Conservation (phyloP, 2,113 vertebrate species). For the Caranx melampygus region DNA sequence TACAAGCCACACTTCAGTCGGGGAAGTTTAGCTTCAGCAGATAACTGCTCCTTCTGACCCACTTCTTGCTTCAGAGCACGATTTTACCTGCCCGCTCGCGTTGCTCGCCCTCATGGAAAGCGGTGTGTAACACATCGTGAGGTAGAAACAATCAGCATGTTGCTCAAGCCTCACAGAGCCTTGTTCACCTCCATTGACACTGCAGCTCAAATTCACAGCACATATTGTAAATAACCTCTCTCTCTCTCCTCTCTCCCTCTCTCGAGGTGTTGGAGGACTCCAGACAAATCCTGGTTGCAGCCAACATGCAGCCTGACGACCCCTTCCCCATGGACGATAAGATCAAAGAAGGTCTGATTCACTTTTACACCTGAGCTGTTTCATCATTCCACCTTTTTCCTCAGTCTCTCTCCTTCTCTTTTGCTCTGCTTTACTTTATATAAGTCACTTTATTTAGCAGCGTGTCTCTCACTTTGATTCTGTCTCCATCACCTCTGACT, state of each 20-base stretch:
- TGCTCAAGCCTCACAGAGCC: no score
- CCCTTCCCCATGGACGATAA: slow-evolving; percentile 96
- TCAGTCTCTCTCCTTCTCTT: slow-evolving; percentile 25
- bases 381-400: background rate
- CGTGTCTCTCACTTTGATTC: slow-evolving; percentile 1
- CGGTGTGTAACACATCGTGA: background rate
- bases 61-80: background rate
- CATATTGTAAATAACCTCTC: background rate
- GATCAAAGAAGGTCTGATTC: slow-evolving; percentile 93
- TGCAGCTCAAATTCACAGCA: background rate
- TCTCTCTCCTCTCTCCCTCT: background rate
- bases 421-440: background rate
- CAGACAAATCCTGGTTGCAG: slow-evolving; percentile 87
- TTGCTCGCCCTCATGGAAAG: background rate
- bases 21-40: background rate
- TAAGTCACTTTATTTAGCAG: slow-evolving; percentile 10
- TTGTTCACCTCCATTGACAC: background rate
- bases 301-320: slow-evolving; percentile 91
- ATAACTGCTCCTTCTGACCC: background rate
- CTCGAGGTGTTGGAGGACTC: slow-evolving; percentile 96
- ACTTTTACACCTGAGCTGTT: slow-evolving; percentile 5
- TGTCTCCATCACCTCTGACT: background rate
- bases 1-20: background rate
- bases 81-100: background rate
- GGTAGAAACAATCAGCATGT: background rate